Evolutionary conservation across 2,888 invertebrate genomes (phyloP), one percentile per base, ranked within the genome.

Genomic region (Tetragonula carbonaria): DNA sequence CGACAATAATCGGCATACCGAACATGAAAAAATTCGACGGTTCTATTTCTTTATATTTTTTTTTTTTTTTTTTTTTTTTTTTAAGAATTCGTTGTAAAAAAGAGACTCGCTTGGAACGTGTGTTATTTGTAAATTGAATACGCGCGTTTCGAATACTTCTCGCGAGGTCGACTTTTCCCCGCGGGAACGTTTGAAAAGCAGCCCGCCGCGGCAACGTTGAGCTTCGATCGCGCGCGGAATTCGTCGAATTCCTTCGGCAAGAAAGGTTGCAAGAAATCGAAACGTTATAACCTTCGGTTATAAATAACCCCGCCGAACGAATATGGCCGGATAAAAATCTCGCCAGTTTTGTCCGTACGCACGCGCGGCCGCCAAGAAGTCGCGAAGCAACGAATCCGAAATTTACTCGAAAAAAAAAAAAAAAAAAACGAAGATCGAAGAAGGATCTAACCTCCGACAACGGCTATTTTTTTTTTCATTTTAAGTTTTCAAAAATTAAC

Each of bases 91-190:
- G 16, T 23, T 23, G 3, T 16, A 38, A 38, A 72, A 62, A 50
- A 23, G 23, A 38, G 57, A 73, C 50, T 50, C 16, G 62, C n/a
- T 33, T 4, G 51, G 16, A 74, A 33, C 74, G 74, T 63, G 16
- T 33, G 74, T 63, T 63, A 53, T 63, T 63, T 33, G 51, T 51
- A 51, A 74, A 63, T n/a, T 59, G 73, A 62, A 62, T 73, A 28
- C 45, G 4, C 45, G 21, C 21, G 45, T 73, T 59, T 72, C 45
- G 6, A 72, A 72, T 74, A 74, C 33, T 74, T 63, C 53, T 63
- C 45, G 38, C 38, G 38, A 18, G 45, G 45, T 28, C 8, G 51
- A n/a, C 51, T 51, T 63, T 63, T 33, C 18, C 50, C 59, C 73
- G 23, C 23, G 55, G 18, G 45, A 11, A n/a, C 50, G 16, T 75